These are phyloP conservation scores for Pelecanus crispus DNA, from an alignment of 2,113 vertebrate genomes.

Conservation along the genomic window DNA sequence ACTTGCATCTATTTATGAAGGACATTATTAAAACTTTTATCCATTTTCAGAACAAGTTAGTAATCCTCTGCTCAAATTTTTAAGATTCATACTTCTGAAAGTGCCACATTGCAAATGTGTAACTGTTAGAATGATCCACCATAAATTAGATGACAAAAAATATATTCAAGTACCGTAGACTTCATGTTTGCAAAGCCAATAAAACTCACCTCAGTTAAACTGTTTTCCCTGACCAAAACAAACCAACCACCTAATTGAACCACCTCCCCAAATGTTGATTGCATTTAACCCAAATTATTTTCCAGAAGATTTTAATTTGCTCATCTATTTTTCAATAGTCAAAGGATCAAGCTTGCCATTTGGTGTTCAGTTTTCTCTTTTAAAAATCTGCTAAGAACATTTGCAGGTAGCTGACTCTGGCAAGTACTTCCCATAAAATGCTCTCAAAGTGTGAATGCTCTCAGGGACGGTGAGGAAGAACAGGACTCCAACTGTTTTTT, in stretches of 20 bases:
- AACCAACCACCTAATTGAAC: not conserved
- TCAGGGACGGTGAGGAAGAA: not conserved
- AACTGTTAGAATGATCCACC: not conserved
- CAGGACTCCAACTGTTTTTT: not conserved
- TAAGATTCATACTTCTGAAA: not conserved
- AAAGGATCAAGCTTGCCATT: constrained; percentile 21
- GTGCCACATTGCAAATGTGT: not conserved
- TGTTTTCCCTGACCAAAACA: not conserved
- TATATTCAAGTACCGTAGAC: not conserved
- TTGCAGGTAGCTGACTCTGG: not conserved
- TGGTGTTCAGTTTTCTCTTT: not conserved
- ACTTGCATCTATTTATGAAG: not conserved
- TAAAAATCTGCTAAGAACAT: not conserved
- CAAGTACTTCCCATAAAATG: not conserved
- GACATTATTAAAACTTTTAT: not conserved
- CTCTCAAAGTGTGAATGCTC: not conserved
- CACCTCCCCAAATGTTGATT: not conserved
- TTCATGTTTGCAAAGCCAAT: not conserved
- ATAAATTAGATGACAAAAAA: not conserved
- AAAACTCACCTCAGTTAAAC: not conserved
- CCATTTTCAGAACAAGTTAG: not conserved
- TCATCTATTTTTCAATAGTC: constrained; percentile 13
- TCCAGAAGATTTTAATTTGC: not conserved
- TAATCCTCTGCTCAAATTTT: not conserved
- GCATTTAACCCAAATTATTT: not conserved